Conservation (phyloP, 2,113 vertebrate species). For the Crotalus tigris region DNA sequence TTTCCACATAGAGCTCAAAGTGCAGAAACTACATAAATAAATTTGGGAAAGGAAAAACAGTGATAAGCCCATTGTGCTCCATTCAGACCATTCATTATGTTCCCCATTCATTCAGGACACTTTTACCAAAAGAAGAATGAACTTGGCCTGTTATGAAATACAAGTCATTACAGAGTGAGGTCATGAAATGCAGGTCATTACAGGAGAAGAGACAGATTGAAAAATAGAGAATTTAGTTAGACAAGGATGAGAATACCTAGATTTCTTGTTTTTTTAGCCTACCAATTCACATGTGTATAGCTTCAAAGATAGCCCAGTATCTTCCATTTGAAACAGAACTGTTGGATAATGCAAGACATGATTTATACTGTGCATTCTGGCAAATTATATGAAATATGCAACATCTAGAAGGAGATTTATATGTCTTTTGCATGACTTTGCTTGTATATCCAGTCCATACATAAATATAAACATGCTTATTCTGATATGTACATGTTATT, state of each 20-base stretch:
- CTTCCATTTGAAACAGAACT: background rate
- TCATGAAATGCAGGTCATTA: no score
- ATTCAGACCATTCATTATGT: background rate
- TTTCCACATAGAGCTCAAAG: background rate
- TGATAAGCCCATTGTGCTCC: background rate
- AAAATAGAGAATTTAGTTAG: background rate
- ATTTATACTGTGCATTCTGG: background rate
- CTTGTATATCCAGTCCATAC: background rate
- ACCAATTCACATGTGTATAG: no score
- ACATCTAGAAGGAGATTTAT: background rate
- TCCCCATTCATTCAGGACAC: background rate
- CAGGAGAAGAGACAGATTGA: background rate
- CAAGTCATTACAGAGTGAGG: no score
- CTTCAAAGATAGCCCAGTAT: no score
- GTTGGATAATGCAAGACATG: rapidly evolving
- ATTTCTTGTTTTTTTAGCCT: background rate
- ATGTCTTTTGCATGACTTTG: constrained; percentile 16
- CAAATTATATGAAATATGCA: background rate
- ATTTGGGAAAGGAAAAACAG: background rate
- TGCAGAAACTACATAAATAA: background rate
- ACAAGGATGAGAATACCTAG: background rate
- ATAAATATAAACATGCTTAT: constrained; percentile 21
- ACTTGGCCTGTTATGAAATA: background rate
- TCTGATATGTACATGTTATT: background rate
- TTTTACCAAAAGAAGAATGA: background rate